Percentiles rank a stretch among this genome's conserved stretches.
phyloP scores from a whole-genome alignment of 2,888 invertebrate species.

The Leucoma salicis region DNA sequence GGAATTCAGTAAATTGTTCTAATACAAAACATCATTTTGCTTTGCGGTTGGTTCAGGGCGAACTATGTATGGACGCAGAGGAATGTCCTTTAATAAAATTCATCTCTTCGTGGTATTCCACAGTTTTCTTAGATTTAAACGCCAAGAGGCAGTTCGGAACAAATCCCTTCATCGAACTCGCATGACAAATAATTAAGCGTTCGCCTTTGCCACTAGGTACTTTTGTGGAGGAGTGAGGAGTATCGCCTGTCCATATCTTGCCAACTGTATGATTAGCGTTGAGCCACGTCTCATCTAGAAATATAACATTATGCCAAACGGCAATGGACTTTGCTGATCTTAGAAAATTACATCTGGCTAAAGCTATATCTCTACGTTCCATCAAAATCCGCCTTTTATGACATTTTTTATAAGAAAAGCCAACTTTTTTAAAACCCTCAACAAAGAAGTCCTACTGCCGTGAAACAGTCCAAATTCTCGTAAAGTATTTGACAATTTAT shows the following conservation, averaged over 20 bases:
- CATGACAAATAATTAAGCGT: neutral
- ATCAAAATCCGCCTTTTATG: slow-evolving; percentile 15
- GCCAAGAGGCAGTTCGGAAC: neutral
- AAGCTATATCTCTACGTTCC: slow-evolving; percentile 11
- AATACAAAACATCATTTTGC: too few species aligned
- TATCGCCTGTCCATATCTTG: slow-evolving; percentile 8
- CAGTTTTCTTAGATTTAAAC: neutral
- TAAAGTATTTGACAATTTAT: too few species aligned
- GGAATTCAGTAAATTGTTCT: too few species aligned
- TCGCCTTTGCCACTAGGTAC: slow-evolving; percentile 13
- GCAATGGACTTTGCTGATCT: slow-evolving; percentile 8
- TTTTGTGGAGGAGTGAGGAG: slow-evolving; percentile 6
- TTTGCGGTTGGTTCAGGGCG: too few species aligned
- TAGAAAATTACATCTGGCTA: slow-evolving; percentile 11
- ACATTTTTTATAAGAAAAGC: slow-evolving; percentile 10
- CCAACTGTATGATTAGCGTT: slow-evolving; percentile 11
- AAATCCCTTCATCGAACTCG: neutral
- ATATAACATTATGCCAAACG: slow-evolving; percentile 15
- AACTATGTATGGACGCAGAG: too few species aligned
- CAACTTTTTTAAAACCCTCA: slow-evolving; percentile 7
- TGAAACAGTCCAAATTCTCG: neutral
- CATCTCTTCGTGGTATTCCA: neutral
- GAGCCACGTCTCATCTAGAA: slow-evolving; percentile 14
- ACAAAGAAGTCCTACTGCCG: slow-evolving; percentile 2
- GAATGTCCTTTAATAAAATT: too few species aligned